Evolutionary conservation across 2,888 invertebrate genomes (phyloP).

Genomic region (Mycalesis mineus): DNA sequence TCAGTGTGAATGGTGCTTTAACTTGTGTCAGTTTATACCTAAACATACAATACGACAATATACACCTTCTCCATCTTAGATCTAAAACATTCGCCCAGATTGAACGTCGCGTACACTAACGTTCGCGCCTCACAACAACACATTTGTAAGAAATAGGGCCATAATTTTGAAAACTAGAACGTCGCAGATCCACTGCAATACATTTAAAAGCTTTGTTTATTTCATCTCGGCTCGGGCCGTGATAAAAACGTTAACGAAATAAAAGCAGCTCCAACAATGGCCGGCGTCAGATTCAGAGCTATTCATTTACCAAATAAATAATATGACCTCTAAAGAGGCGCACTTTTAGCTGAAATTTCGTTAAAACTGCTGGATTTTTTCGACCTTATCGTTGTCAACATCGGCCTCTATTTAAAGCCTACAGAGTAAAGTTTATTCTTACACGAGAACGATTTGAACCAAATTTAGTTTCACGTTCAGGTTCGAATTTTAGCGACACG

Average conservation of each 20-base stretch:
- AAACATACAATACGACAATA: no score
- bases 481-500: no score
- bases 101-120: no score
- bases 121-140: neutral
- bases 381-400: neutral
- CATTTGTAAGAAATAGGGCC: neutral
- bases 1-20: no score
- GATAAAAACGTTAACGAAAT: slow-evolving; percentile 21
- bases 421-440: no score
- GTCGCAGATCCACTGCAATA: slow-evolving; percentile 6
- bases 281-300: slow-evolving; percentile 24
- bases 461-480: no score
- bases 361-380: neutral
- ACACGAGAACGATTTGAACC: no score
- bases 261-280: slow-evolving; percentile 19
- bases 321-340: neutral
- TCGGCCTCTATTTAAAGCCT: no score
- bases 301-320: slow-evolving; percentile 21
- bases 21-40: no score
- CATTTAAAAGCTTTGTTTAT: slow-evolving; percentile 29
- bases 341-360: neutral
- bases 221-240: slow-evolving; percentile 25
- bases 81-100: no score
- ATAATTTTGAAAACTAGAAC: neutral
- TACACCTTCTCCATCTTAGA: no score